phyloP scores from a whole-genome alignment of 1,140 invertebrate species.

The Procambarus clarkii region DNA sequence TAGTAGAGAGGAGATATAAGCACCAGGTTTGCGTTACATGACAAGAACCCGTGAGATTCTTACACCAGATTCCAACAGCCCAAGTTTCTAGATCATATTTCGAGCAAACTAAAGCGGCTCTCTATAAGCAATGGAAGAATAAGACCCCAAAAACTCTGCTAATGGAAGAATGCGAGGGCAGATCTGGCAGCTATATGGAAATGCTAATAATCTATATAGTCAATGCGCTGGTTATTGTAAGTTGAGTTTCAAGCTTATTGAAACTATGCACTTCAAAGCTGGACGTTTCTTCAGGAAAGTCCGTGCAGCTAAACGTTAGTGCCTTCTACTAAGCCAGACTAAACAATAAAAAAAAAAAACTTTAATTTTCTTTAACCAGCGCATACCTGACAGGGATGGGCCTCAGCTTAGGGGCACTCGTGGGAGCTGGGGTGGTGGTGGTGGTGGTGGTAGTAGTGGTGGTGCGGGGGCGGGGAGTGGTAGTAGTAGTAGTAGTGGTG shows the following conservation, averaged over 20 bases:
- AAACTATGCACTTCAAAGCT: not conserved
- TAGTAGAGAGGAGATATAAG: not conserved
- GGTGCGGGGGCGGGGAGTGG: not conserved
- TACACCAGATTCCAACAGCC: not conserved
- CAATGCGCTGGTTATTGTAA: slow-evolving; percentile 1
- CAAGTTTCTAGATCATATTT: not conserved
- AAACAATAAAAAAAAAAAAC: not conserved
- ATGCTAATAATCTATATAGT: not conserved
- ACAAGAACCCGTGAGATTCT: not conserved
- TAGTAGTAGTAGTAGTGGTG: slow-evolving; percentile 8
- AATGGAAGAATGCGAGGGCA: not conserved
- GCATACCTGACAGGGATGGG: slow-evolving; percentile 64
- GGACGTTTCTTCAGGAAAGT: not conserved
- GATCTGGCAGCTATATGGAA: not conserved
- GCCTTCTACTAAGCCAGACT: not conserved
- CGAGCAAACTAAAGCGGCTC: not conserved
- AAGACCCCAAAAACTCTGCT: not conserved
- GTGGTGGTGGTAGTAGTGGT: not conserved
- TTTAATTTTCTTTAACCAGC: slow-evolving; percentile 50
- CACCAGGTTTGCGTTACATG: not conserved
- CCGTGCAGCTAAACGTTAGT: slow-evolving; percentile 16
- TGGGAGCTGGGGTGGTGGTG: slow-evolving; percentile 11
- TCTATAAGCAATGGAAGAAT: not conserved
- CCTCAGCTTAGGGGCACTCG: slow-evolving; percentile 45
- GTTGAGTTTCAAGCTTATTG: not conserved